Base-by-base conservation (phyloP, 2,888 invertebrate species). In the Parochlus steinenii region DNA sequence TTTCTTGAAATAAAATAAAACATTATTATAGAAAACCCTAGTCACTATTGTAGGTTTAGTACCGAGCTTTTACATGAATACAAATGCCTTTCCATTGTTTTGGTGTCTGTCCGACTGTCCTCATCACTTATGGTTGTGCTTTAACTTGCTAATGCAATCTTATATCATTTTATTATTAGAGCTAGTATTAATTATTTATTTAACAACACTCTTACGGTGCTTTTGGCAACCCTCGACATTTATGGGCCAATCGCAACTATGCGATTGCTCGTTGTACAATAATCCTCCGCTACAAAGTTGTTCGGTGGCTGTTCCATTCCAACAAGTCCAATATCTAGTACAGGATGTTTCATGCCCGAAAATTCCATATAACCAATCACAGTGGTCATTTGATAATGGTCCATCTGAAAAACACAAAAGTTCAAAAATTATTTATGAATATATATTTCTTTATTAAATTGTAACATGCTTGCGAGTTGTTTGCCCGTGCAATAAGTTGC, bases 281-380 rank as follows among this genome's bases (percentile, higher is more conserved):
- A 89, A 69, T 2, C 87, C 87, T 16, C 87, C 87, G 49, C 87
- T 87, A 59, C 89, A 89, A 34, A 86, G 72, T 56, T 89, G 87
- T 52, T 89, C 87, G 0, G 85, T 86, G 8, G 86, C 80, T 0
- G 89, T 89, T 11, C 87, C 87, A 57, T 89, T 89, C 89, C 87
- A 89, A 56, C 89, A 89, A 1, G 87, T 87, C 87, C 87, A 89
- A 56, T 87, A 89, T 31, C 87, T 66, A 4, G 87, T 89, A 63
- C 89, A 89, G 2, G 85, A 86, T 1, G 86, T 87, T 63, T 87
- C 87, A 57, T 89, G 89, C 1, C 87, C 87, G 61, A 87, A 87
- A 53, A 89, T 87, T 30, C 89, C 89, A 58, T 86, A 89, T 46
- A 86, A 61, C 86, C 87, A 89, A 55, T 83, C 86, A 49, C 89